Evolutionary conservation across 1,140 invertebrate genomes (phyloP).

Genomic region (Drosophila orena): DNA sequence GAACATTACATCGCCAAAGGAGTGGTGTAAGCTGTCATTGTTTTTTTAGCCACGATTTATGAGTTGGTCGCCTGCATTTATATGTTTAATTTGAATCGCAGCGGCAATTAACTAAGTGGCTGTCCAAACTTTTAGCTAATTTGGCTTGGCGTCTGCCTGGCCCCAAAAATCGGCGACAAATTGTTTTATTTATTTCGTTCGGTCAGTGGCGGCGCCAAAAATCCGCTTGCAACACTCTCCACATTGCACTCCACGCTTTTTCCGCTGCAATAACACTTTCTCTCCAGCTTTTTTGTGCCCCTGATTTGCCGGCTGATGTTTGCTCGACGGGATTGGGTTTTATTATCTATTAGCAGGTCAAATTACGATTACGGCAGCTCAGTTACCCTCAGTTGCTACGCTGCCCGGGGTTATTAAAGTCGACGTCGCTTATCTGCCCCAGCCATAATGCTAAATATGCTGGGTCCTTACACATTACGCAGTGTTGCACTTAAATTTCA

Average conservation of each 20-base stretch:
- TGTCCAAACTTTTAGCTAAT: constrained; percentile 73
- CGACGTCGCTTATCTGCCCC: constrained; percentile 53
- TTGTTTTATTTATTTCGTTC: constrained; percentile 67
- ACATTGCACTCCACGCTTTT: constrained; percentile 35
- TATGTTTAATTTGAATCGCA: constrained; percentile 61
- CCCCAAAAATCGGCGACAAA: constrained; percentile 54
- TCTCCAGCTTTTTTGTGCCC: neutral
- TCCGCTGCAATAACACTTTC: constrained; percentile 28
- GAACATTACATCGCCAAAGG: neutral
- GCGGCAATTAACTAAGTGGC: constrained; percentile 75
- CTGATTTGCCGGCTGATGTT: constrained; percentile 7
- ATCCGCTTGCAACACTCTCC: constrained; percentile 39
- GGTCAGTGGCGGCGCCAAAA: constrained; percentile 59
- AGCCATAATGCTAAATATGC: constrained; percentile 65
- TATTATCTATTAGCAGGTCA: constrained; percentile 72
- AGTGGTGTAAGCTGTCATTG: constrained; percentile 13
- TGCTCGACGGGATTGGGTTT: constrained; percentile 34
- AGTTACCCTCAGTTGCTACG: neutral
- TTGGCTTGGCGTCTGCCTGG: constrained; percentile 70
- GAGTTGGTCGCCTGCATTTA: constrained; percentile 22
- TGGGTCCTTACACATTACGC: constrained; percentile 59
- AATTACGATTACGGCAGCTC: constrained; percentile 57
- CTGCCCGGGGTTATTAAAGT: constrained; percentile 53
- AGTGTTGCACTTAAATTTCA: constrained; percentile 75
- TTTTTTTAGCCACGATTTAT: constrained; percentile 19